These are phyloP conservation scores for Leucoptera coffeella DNA, from an alignment of 2,888 invertebrate genomes.

Conservation along the genomic window DNA sequence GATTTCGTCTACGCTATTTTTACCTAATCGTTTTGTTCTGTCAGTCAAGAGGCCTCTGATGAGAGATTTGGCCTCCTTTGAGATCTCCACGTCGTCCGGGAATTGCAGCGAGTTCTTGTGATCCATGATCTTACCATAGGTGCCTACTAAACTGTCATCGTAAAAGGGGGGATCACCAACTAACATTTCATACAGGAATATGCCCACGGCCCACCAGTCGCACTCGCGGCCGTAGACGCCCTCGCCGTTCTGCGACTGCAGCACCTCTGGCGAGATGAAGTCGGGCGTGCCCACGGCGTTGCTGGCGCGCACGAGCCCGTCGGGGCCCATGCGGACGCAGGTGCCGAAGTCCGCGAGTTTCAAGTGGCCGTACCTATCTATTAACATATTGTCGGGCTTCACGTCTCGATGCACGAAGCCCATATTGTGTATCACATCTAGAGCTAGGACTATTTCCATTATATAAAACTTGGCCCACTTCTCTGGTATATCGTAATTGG, in stretches of 20 bases:
- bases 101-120: conserved; percentile 93
- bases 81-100: conserved; percentile 92
- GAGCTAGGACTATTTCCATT: conserved; percentile 94
- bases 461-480: conserved; percentile 98
- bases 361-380: conserved; percentile 91
- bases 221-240: conserved; percentile 96
- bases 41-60: conserved; percentile 94
- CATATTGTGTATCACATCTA: conserved; percentile 98
- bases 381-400: conserved; percentile 97
- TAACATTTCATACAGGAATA: conserved; percentile 98
- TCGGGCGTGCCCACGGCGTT: conserved; percentile 99
- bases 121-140: conserved; percentile 99
- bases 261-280: conserved; percentile 97
- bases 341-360: conserved; percentile 99
- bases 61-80: conserved; percentile 77
- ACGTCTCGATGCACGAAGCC: conserved; percentile 96
- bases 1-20: conserved; percentile 91
- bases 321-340: conserved; percentile 96
- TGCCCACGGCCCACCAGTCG: conserved; percentile 99
- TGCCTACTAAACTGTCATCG: conserved; percentile 96
- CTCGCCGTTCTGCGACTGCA: conserved; percentile 93
- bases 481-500: conserved; percentile 97
- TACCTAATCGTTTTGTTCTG: conserved; percentile 80
- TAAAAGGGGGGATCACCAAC: conserved; percentile 98
- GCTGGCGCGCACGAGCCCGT: conserved; percentile 92